phyloP scores from a whole-genome alignment of 2,888 invertebrate genomes.

The Schrankia costaestrigalis region DNA sequence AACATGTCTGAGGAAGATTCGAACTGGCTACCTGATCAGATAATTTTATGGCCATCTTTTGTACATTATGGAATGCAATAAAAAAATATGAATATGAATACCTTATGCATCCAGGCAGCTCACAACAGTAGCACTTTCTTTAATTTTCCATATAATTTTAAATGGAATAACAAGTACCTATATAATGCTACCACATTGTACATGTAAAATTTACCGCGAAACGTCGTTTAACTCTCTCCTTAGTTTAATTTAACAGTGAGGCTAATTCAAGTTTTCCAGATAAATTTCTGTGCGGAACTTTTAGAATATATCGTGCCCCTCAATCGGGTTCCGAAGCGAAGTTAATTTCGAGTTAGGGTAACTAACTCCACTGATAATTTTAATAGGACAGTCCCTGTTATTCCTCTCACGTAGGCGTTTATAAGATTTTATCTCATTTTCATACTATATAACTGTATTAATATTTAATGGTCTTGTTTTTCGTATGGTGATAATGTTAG shows the following conservation, averaged over 20 bases:
- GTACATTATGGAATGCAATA: too few species aligned
- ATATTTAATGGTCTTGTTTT: background rate
- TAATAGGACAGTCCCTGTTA: constrained; percentile 10
- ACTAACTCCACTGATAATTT: constrained; percentile 12
- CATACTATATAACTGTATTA: background rate
- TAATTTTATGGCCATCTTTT: too few species aligned
- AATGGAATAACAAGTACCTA: background rate
- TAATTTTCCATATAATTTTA: background rate
- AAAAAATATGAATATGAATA: too few species aligned
- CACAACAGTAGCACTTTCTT: too few species aligned
- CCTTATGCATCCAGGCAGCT: too few species aligned
- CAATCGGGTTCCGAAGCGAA: constrained; percentile 32
- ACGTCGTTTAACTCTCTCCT: constrained; percentile 21
- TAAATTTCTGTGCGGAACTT: constrained; percentile 35
- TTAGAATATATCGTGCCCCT: constrained; percentile 35
- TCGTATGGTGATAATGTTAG: too few species aligned
- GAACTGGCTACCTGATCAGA: too few species aligned
- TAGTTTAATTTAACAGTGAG: constrained; percentile 30
- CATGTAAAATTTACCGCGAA: constrained; percentile 16
- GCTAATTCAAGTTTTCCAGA: constrained; percentile 37
- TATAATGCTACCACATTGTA: constrained; percentile 4
- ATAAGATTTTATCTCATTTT: background rate
- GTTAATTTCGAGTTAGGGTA: constrained; percentile 27
- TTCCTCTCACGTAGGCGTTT: background rate
- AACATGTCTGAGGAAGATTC: too few species aligned